Percentiles rank a stretch among this genome's conserved stretches.
phyloP scores from a whole-genome alignment of 2,888 invertebrate species.

The Heliconius aoede region DNA sequence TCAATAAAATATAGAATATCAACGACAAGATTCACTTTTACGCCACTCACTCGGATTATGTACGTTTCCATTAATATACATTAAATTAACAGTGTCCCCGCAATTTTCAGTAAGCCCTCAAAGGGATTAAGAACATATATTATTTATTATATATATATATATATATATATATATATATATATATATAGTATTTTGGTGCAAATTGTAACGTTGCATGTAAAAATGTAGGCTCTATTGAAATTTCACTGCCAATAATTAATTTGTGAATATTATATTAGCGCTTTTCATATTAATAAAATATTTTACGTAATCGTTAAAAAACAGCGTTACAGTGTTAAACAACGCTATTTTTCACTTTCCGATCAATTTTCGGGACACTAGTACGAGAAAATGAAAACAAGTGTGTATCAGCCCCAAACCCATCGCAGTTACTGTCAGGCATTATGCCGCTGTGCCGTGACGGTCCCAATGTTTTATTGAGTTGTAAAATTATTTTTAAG shows the following conservation, averaged over 20 bases:
- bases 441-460: no score
- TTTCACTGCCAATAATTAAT: not conserved
- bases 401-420: not conserved
- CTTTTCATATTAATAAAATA: not conserved
- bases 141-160: not conserved
- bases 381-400: not conserved
- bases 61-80: slow-evolving; percentile 27
- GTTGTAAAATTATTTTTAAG: no score
- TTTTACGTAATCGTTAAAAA: not conserved
- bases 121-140: slow-evolving; percentile 19
- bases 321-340: no score
- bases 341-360: no score
- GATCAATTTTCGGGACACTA: no score
- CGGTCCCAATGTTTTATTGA: no score
- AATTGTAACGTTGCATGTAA: slow-evolving; percentile 8
- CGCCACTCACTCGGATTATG: slow-evolving; percentile 28
- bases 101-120: slow-evolving; percentile 23
- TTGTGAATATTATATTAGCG: not conserved
- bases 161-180: not conserved
- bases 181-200: not conserved
- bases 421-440: no score
- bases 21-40: not conserved
- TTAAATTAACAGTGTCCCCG: slow-evolving; percentile 33
- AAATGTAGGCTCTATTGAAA: slow-evolving; percentile 7
- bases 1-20: no score